A percentile compares a stretch with the other conserved stretches of the same genome.
These are phyloP conservation scores for Palythoa grandiflora DNA, from an alignment of 92 coral and sea anemone genomes.

Conservation along the genomic window DNA sequence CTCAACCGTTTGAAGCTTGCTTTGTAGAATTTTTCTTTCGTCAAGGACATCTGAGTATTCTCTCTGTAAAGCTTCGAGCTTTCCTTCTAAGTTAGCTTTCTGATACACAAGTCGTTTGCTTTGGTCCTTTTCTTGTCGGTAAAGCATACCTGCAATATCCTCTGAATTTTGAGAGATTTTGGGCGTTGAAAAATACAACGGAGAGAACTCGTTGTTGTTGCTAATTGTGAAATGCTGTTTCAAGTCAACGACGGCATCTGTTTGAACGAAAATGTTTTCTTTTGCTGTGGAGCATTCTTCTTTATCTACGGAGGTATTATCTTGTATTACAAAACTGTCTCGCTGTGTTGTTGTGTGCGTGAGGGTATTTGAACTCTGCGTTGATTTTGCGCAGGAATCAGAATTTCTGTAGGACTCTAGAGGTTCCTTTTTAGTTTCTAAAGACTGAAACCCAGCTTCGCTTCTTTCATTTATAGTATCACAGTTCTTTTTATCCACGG, in stretches of 20 bases:
- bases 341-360: background rate
- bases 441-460: background rate
- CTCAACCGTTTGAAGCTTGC: conserved; percentile 63
- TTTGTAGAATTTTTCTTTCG: conserved; percentile 71
- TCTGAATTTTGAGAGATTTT: conserved; percentile 2
- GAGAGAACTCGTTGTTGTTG: background rate
- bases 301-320: background rate
- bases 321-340: background rate
- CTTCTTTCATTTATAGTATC: background rate
- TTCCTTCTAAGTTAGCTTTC: conserved; percentile 82
- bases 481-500: background rate
- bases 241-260: background rate
- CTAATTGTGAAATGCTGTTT: background rate
- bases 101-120: conserved; percentile 65
- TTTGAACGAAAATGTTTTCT: background rate
- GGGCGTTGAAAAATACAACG: conserved; percentile 36
- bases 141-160: background rate
- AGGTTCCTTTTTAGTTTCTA: background rate
- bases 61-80: conserved; percentile 68
- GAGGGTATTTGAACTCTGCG: background rate
- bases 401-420: background rate
- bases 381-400: background rate
- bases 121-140: conserved; percentile 5
- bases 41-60: conserved; percentile 73
- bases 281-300: background rate